phyloP scores from a whole-genome alignment of 2,888 invertebrate genomes.

The Zootermopsis nevadensis region DNA sequence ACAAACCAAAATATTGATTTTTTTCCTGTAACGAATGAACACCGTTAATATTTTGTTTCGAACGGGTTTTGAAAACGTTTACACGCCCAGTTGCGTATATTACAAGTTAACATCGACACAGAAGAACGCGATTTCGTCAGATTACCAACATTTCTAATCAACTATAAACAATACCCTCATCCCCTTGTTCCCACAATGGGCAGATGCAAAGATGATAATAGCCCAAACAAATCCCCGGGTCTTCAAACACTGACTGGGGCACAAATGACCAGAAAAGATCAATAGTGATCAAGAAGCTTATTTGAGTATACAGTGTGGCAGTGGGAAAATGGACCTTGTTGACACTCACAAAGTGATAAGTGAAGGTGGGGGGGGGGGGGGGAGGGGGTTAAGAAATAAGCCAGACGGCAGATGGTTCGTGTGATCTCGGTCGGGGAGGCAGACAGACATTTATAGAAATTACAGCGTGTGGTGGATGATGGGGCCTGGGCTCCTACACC shows the following conservation, averaged over 20 bases:
- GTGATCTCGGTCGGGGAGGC: not conserved
- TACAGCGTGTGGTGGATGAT: not conserved
- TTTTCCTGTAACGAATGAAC: not conserved
- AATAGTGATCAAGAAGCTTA: conserved; percentile 21
- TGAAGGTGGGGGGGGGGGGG: too few species aligned
- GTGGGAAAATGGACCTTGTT: conserved; percentile 27
- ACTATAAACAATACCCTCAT: not conserved
- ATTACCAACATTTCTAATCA: not conserved
- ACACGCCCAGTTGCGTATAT: too few species aligned
- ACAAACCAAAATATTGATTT: not conserved
- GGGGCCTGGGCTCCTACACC: not conserved
- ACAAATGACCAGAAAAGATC: conserved; percentile 39
- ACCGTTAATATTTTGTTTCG: not conserved
- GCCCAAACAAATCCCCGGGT: conserved; percentile 19
- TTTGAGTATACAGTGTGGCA: not conserved
- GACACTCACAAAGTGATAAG: conserved; percentile 21
- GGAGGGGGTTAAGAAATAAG: too few species aligned
- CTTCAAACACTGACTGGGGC: not conserved
- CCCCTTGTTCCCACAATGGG: not conserved
- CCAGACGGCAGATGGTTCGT: not conserved
- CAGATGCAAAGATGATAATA: conserved; percentile 13
- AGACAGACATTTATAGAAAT: not conserved
- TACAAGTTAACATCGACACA: not conserved
- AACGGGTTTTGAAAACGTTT: not conserved
- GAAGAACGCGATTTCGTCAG: not conserved